Percentiles rank a stretch among this genome's conserved stretches.
phyloP scores from a whole-genome alignment of 2,113 vertebrate species.

The cattle (Bos taurus) region DNA sequence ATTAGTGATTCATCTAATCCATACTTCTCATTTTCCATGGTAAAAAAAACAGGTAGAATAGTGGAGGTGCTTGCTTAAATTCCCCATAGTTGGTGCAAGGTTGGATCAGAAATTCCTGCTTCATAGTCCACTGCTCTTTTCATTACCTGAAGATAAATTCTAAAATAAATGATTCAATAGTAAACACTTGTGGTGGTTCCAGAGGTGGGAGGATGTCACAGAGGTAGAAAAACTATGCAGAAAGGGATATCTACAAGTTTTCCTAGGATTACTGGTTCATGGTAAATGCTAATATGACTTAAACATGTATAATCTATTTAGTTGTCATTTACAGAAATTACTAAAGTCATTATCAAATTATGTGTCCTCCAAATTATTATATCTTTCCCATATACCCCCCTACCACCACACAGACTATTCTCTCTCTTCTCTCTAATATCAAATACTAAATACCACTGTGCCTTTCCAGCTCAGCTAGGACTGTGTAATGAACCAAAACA shows the following conservation, averaged over 20 bases:
- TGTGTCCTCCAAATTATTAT: not conserved
- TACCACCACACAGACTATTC: not conserved
- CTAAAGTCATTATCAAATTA: not conserved
- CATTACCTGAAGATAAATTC: conserved; percentile 35
- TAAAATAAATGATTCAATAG: not conserved
- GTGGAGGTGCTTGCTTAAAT: not conserved
- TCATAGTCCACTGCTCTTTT: not conserved
- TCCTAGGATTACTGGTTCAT: not conserved
- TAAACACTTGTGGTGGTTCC: conserved; percentile 28
- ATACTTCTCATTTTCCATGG: not conserved
- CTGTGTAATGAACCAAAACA: not conserved
- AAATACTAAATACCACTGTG: not conserved
- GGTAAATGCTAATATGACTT: not conserved
- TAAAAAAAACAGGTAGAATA: not conserved
- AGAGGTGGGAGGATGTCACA: not conserved
- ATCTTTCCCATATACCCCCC: not conserved
- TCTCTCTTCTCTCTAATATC: not conserved
- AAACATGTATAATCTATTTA: not conserved
- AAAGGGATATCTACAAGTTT: not conserved
- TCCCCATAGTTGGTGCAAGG: not conserved
- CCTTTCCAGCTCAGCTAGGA: not conserved
- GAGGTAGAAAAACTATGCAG: not conserved
- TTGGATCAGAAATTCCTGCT: conserved; percentile 4
- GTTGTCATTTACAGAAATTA: not conserved
- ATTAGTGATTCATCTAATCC: not conserved